Evolutionary conservation across 2,888 invertebrate species (phyloP), one percentile per base, ranked within the genome.

Genomic region (Macrosoma leucophasiata): DNA sequence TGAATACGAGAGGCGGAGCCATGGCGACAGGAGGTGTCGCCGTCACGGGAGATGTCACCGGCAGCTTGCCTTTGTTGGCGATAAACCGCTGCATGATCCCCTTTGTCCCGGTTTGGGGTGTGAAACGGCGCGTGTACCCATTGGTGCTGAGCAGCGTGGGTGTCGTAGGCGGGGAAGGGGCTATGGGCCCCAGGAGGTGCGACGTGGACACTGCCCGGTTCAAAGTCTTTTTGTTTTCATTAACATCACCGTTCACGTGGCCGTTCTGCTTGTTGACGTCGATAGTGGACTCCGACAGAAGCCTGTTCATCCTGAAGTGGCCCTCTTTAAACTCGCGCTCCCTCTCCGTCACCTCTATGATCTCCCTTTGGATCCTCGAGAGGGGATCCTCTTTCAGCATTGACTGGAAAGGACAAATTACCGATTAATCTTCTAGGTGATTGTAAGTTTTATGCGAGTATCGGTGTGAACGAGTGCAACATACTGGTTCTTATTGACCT

Each of bases 11-110:
- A 3, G 66, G 56, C 3, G 69, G 47, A 3, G 59, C 39, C 3
- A 62, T 50, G 14, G 63, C 45, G 11, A 56, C 56, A 0, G 71
- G 63, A 3, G 68, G 55, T 2, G 69, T 57, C 2, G 72, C 61
- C 32, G 59, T 42, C 2, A 49, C 58, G 3, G 72, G 66, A 1
- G 72, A 60, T 3, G 70, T 57, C 15, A 73, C 52, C 2, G 79
- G 76, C 36, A 90, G 58, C 70, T 91, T 92, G 13, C 95, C 95
- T 33, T 92, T 88, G 14, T 90, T 91, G 37, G 92, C 93, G 41
- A 95, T 88, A 63, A 94, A 94, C 58, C 93, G 88, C 58, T 94
- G 92, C 95, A 95, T 95, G 13, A 94, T 86, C 8, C 94, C 94
- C 60, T 89, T 93, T 39, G 90, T 90, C 9, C 88, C 87, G 2